Percentiles rank a stretch among this genome's conserved stretches.
phyloP scores from a whole-genome alignment of 2,797 vertebrate genomes.

The Pterois miles region DNA sequence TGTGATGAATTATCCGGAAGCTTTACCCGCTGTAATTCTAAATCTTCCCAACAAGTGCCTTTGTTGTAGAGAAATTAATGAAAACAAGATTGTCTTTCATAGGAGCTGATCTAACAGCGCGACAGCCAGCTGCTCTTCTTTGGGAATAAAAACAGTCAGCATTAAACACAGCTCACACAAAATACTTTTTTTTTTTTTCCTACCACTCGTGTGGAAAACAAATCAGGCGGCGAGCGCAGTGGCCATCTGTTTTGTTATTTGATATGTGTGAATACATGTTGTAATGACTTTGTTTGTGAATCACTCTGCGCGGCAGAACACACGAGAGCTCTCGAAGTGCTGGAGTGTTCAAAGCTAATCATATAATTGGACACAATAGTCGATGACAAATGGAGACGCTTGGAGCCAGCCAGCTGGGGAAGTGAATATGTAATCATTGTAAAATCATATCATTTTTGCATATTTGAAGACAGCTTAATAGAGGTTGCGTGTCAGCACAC shows the following conservation, averaged over 20 bases:
- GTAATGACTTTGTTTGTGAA: slow-evolving; percentile 99
- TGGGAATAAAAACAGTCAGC: slow-evolving; percentile 98
- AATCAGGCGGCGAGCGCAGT: slow-evolving; percentile 97
- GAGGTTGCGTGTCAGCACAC: slow-evolving; percentile 93
- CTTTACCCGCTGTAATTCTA: slow-evolving; percentile 97
- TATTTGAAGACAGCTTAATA: slow-evolving; percentile 99
- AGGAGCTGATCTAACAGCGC: slow-evolving; percentile 99
- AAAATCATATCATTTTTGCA: slow-evolving; percentile 99
- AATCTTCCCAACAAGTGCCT: slow-evolving; percentile 99
- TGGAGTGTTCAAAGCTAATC: slow-evolving; percentile 99
- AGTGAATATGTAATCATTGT: slow-evolving; percentile 99
- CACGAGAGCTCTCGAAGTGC: slow-evolving; percentile 99
- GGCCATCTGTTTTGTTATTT: slow-evolving; percentile 99
- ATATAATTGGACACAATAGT: slow-evolving; percentile 99
- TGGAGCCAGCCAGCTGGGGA: slow-evolving; percentile 99
- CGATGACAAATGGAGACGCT: slow-evolving; percentile 99
- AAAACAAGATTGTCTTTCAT: slow-evolving; percentile 99
- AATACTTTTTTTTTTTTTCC: slow-evolving; percentile 87
- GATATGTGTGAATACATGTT: slow-evolving; percentile 99
- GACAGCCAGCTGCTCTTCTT: slow-evolving; percentile 99
- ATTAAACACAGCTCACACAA: slow-evolving; percentile 99
- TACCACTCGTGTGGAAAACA: slow-evolving; percentile 97
- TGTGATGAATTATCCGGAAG: slow-evolving; percentile 99
- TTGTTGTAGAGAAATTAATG: slow-evolving; percentile 99
- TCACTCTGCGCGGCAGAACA: slow-evolving; percentile 98